These are phyloP conservation scores for Cisticola juncidis DNA, from an alignment of 2,113 vertebrate genomes.

Conservation along the genomic window DNA sequence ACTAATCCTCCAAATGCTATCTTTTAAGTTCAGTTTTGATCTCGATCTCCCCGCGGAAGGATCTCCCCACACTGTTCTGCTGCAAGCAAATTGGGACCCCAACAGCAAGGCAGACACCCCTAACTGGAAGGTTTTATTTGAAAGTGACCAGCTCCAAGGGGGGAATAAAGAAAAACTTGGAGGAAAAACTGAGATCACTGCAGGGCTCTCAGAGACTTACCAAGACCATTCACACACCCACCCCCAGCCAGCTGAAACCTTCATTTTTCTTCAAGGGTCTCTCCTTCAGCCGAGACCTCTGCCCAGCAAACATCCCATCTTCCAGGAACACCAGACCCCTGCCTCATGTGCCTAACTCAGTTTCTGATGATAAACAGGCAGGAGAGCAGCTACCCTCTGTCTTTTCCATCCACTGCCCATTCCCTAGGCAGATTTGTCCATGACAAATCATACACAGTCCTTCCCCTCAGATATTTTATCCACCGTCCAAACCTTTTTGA, in stretches of 20 bases:
- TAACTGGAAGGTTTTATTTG: neutral
- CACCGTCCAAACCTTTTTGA: accelerated
- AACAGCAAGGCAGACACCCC: neutral
- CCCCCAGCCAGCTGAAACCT: neutral
- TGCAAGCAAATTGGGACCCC: neutral
- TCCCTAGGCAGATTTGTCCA: neutral
- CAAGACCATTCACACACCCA: neutral
- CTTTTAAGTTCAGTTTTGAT: accelerated
- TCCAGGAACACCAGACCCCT: neutral
- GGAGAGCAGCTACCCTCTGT: neutral
- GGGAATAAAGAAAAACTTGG: neutral
- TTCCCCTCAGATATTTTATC: neutral
- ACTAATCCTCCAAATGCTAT: neutral
- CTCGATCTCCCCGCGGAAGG: neutral
- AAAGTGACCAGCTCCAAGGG: neutral
- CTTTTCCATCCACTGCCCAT: neutral
- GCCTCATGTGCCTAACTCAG: neutral
- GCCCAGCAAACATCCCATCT: neutral
- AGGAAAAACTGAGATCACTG: neutral
- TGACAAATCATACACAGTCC: accelerated
- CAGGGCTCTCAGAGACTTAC: neutral
- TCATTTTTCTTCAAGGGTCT: neutral
- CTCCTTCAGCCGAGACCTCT: neutral
- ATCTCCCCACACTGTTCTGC: neutral
- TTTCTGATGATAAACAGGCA: neutral